Evolutionary conservation across 2,888 invertebrate genomes (phyloP).

Genomic region (Pimpla rufipes): DNA sequence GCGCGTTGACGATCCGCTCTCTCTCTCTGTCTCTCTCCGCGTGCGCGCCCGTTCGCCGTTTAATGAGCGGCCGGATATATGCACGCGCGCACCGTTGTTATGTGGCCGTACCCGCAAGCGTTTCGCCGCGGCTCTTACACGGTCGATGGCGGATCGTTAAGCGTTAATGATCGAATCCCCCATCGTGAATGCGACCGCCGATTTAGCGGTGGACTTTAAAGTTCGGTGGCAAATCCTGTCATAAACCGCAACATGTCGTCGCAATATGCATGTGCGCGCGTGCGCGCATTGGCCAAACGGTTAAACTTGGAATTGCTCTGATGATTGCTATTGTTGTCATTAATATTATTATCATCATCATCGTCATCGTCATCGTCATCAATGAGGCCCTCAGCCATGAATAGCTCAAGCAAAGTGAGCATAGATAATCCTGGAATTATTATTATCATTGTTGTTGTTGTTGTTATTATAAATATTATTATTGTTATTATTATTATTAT

Average conservation of each 20-base stretch:
- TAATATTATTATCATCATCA: not conserved
- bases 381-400: too few relatives aligned
- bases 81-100: constrained; percentile 9
- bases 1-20: not conserved
- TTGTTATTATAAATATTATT: too few relatives aligned
- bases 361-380: not conserved
- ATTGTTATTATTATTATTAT: too few relatives aligned
- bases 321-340: not conserved
- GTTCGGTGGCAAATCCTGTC: not conserved
- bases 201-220: not conserved
- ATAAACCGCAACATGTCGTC: not conserved
- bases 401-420: too few relatives aligned
- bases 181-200: not conserved
- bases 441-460: too few relatives aligned
- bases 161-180: constrained; percentile 47
- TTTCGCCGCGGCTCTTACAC: constrained; percentile 31
- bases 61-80: constrained; percentile 34
- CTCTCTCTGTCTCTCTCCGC: not conserved
- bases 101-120: constrained; percentile 33
- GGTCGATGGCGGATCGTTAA: constrained; percentile 47
- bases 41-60: constrained; percentile 13
- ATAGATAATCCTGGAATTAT: too few relatives aligned
- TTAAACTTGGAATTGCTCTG: not conserved
- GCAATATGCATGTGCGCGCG: not conserved
- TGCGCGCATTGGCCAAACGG: not conserved